These are phyloP conservation scores for Eriosoma lanigerum DNA, from an alignment of 1,140 invertebrate genomes.

Conservation along the genomic window DNA sequence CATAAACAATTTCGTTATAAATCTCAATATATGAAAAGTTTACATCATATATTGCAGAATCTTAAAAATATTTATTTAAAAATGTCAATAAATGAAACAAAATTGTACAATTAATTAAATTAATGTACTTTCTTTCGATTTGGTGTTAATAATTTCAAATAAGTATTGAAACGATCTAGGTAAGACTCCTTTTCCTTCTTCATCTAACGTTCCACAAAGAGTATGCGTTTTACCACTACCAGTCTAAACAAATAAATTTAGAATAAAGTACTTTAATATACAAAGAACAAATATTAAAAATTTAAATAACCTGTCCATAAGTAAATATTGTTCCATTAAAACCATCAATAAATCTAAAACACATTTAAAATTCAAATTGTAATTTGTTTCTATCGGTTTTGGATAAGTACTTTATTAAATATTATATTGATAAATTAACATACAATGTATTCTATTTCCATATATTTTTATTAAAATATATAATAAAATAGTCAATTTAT, in stretches of 20 bases:
- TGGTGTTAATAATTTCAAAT: not conserved
- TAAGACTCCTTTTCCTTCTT: not conserved
- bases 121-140: not conserved
- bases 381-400: not conserved
- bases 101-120: not conserved
- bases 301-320: not conserved
- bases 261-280: not conserved
- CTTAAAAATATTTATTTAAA: not conserved
- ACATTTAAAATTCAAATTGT: too few relatives aligned
- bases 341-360: not conserved
- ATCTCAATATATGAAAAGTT: conserved; percentile 7
- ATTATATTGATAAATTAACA: not conserved
- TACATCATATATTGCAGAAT: not conserved
- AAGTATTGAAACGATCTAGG: not conserved
- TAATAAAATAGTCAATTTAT: too few relatives aligned
- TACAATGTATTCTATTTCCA: not conserved
- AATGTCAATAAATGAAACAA: not conserved
- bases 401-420: not conserved
- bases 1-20: not conserved
- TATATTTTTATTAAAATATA: not conserved
- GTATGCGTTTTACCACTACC: conserved; percentile 7
- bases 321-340: not conserved
- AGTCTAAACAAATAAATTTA: not conserved
- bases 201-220: not conserved
- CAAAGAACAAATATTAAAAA: not conserved